phyloP scores from a whole-genome alignment of 2,888 invertebrate genomes.

The Orchestes rusci region DNA sequence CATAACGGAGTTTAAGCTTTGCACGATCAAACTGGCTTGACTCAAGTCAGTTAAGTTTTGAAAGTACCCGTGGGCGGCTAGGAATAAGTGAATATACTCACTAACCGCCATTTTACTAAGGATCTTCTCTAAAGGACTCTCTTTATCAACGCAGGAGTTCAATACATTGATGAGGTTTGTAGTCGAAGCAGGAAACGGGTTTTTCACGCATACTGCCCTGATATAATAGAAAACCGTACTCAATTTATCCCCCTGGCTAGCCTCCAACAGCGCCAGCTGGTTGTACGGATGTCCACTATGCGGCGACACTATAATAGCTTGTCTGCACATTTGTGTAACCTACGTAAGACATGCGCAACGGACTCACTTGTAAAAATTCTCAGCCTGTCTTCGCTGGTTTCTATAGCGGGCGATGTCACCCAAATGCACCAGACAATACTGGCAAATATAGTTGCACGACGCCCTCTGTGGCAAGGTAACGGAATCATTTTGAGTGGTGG shows the following conservation, averaged over 20 bases:
- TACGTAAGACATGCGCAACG: background rate
- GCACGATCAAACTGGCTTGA: constrained; percentile 55
- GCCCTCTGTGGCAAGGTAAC: constrained; percentile 51
- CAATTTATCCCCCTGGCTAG: constrained; percentile 71
- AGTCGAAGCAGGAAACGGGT: constrained; percentile 78
- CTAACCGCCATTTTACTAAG: constrained; percentile 54
- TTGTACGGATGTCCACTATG: constrained; percentile 85
- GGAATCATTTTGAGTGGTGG: constrained; percentile 33
- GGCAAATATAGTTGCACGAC: constrained; percentile 78
- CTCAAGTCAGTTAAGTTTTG: constrained; percentile 50
- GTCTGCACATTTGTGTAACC: constrained; percentile 42
- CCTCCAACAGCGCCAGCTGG: constrained; percentile 76
- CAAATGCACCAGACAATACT: constrained; percentile 82
- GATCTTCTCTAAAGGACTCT: constrained; percentile 44
- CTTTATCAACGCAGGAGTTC: constrained; percentile 48
- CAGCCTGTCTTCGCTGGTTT: constrained; percentile 72
- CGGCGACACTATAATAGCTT: constrained; percentile 66
- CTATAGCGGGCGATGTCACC: constrained; percentile 82
- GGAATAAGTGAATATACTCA: constrained; percentile 53
- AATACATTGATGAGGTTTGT: constrained; percentile 73
- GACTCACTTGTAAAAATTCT: constrained; percentile 68
- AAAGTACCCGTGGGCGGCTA: constrained; percentile 56
- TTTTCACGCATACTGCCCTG: constrained; percentile 72
- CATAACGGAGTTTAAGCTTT: constrained; percentile 60
- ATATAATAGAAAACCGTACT: constrained; percentile 83